A percentile compares a stretch with the other conserved stretches of the same genome.
Evolutionary conservation across 1,140 invertebrate species (phyloP).

Genomic region (Eumaeus atala): DNA sequence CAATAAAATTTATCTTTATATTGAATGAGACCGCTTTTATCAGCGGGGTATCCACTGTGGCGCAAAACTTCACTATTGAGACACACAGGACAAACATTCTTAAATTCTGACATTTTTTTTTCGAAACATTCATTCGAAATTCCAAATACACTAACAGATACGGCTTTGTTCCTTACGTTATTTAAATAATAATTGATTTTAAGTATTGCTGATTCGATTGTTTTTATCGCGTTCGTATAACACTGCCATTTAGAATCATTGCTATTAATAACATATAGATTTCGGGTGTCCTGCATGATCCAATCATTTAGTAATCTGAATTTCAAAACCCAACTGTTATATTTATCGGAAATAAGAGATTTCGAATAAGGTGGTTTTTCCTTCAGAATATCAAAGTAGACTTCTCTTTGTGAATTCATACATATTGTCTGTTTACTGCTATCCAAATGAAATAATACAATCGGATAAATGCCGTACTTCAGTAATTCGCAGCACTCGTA

Average conservation of each 20-base stretch:
- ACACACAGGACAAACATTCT: constrained; percentile 75
- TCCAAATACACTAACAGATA: constrained; percentile 49
- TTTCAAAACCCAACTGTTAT: constrained; percentile 53
- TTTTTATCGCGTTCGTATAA: constrained; percentile 50
- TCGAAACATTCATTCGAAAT: constrained; percentile 73
- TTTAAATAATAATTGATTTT: constrained; percentile 52
- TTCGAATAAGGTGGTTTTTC: constrained; percentile 52
- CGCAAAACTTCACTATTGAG: constrained; percentile 54
- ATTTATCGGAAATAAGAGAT: constrained; percentile 60
- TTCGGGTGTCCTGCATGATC: constrained; percentile 72
- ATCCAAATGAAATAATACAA: constrained; percentile 72
- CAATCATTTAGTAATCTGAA: constrained; percentile 54
- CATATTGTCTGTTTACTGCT: constrained; percentile 43
- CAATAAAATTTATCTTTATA: constrained; percentile 74
- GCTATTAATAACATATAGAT: constrained; percentile 56
- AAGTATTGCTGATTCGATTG: constrained; percentile 37
- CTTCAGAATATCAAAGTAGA: constrained; percentile 46
- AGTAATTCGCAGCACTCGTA: constrained; percentile 64
- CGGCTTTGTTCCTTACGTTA: constrained; percentile 50
- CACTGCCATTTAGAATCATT: constrained; percentile 70
- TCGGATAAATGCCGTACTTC: constrained; percentile 69
- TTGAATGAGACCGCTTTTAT: constrained; percentile 73
- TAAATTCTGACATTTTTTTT: constrained; percentile 63
- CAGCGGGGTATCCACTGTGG: constrained; percentile 54
- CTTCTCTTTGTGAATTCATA: constrained; percentile 52